Percentiles rank a stretch among this genome's conserved stretches.
Conservation (phyloP, 2,113 vertebrate species). For the Labeo catla region DNA sequence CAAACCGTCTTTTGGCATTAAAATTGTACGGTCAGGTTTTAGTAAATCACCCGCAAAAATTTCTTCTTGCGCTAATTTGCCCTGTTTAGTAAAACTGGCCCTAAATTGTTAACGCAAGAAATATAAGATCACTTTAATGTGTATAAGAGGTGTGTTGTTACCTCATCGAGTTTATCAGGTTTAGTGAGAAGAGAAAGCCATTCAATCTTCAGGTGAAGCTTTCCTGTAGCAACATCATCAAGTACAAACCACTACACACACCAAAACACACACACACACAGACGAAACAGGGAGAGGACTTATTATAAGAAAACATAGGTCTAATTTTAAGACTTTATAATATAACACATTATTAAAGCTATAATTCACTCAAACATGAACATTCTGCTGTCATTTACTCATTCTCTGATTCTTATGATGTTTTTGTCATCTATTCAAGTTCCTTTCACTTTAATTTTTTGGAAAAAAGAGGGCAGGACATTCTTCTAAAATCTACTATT, state of each 20-base stretch:
- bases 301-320: neutral
- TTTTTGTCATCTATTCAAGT: too few species aligned
- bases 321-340: neutral
- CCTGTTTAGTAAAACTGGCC: too few species aligned
- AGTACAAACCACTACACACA: conserved; percentile 87
- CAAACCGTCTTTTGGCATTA: too few species aligned
- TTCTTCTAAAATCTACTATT: neutral
- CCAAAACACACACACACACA: conserved; percentile 14
- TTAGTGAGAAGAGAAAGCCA: conserved; percentile 86
- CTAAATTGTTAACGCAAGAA: neutral
- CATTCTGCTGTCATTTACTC: neutral
- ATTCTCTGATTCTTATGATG: too few species aligned
- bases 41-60: too few species aligned
- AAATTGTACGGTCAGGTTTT: too few species aligned
- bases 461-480: neutral
- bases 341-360: neutral
- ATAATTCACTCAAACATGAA: neutral
- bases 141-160: conserved; percentile 58
- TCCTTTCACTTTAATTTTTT: neutral
- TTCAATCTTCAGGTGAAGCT: conserved; percentile 91
- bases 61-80: too few species aligned
- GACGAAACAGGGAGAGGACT: neutral
- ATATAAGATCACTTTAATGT: neutral
- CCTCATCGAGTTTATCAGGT: conserved; percentile 87
- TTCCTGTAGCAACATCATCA: conserved; percentile 86